phyloP scores from a whole-genome alignment of 2,797 vertebrate species.

The Odontamblyopus lacepedii region DNA sequence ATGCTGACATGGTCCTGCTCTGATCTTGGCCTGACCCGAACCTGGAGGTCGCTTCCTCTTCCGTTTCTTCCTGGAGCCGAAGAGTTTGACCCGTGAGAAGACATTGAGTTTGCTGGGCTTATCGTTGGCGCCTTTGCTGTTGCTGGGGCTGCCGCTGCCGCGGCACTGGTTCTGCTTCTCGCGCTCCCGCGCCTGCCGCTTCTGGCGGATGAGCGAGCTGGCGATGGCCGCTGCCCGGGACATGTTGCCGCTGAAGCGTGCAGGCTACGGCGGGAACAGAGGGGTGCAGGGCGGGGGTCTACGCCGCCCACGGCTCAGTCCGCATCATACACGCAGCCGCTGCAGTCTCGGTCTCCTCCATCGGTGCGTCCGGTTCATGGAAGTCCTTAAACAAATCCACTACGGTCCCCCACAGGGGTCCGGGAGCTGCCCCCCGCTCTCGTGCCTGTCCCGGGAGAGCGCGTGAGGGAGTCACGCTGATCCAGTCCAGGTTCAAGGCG shows the following conservation, averaged over 20 bases:
- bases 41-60: constrained; percentile 91
- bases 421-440: constrained; percentile 22
- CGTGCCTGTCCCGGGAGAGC: constrained; percentile 51
- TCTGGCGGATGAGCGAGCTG: constrained; percentile 98
- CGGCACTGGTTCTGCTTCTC: constrained; percentile 95
- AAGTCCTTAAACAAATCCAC: constrained; percentile 45
- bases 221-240: constrained; percentile 97
- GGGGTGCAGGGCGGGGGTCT: constrained; percentile 43
- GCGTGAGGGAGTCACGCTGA: constrained; percentile 7
- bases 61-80: constrained; percentile 95
- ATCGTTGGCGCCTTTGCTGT: constrained; percentile 91
- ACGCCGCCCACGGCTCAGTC: constrained; percentile 67
- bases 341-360: constrained; percentile 65
- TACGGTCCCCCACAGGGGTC: constrained; percentile 16
- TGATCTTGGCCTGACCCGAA: constrained; percentile 69
- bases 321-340: constrained; percentile 62
- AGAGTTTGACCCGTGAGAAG: constrained; percentile 97
- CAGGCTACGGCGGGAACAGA: constrained; percentile 29
- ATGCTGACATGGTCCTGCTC: constrained; percentile 19
- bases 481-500: constrained; percentile 39
- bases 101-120: constrained; percentile 94
- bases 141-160: constrained; percentile 93
- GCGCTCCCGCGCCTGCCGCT: constrained; percentile 93
- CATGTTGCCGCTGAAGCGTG: constrained; percentile 61
- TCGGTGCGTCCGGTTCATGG: constrained; percentile 53